Evolutionary conservation across 2,797 vertebrate species (phyloP).

Genomic region (Myotis findleyi): DNA sequence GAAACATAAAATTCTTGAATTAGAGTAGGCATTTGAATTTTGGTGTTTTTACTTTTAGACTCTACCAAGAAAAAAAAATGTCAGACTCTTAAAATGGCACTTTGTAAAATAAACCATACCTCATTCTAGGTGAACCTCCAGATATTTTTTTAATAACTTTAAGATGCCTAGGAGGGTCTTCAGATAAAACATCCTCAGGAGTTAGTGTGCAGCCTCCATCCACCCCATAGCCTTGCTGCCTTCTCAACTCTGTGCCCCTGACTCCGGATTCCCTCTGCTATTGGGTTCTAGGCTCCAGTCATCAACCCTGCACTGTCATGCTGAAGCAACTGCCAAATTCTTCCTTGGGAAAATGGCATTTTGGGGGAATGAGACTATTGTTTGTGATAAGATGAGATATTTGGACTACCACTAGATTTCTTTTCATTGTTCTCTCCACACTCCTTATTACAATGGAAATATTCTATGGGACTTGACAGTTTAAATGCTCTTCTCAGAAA

Average conservation of each 20-base stretch:
- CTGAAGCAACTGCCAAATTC: not conserved
- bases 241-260: not conserved
- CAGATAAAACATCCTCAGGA: not conserved
- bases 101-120: not conserved
- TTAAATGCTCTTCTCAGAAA: slow-evolving; percentile 34
- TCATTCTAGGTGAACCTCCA: not conserved
- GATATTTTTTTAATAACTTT: not conserved
- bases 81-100: not conserved
- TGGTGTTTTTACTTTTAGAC: slow-evolving; percentile 8
- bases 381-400: slow-evolving; percentile 51
- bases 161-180: not conserved
- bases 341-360: not conserved
- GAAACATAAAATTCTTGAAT: slow-evolving; percentile 39
- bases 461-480: not conserved
- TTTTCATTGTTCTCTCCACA: not conserved
- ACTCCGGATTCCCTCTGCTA: not conserved
- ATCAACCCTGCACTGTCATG: not conserved
- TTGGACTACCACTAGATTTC: not conserved
- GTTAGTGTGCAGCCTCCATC: fast-evolving
- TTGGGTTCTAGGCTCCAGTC: not conserved
- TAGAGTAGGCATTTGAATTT: not conserved
- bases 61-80: not conserved
- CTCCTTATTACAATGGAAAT: not conserved
- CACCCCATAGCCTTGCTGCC: not conserved
- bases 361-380: not conserved